phyloP scores from a whole-genome alignment of 2,113 vertebrate genomes.

The Holacanthus passer region DNA sequence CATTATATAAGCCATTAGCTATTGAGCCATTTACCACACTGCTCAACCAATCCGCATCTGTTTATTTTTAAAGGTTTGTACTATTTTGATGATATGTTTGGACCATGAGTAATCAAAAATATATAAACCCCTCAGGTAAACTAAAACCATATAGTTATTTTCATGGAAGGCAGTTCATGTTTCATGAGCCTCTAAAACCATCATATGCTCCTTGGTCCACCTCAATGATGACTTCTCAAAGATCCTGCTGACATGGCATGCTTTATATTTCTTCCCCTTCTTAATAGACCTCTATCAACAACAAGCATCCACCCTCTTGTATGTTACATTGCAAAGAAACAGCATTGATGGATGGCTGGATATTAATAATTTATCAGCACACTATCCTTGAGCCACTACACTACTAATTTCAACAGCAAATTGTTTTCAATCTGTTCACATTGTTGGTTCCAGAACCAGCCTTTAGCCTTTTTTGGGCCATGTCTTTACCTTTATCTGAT shows the following conservation, averaged over 20 bases:
- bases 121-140: not conserved
- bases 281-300: not conserved
- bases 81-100: not conserved
- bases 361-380: slow-evolving; percentile 1
- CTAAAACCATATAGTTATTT: not conserved
- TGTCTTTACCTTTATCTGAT: not conserved
- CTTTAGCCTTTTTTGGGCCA: not conserved
- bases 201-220: not conserved
- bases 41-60: not conserved
- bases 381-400: not conserved
- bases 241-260: not conserved
- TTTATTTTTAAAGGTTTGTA: not conserved
- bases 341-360: not conserved
- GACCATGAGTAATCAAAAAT: not conserved
- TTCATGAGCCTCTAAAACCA: not conserved
- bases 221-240: not conserved
- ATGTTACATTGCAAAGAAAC: not conserved
- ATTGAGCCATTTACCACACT: not conserved
- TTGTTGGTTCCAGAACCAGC: not conserved
- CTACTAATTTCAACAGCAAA: not conserved
- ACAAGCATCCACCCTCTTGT: not conserved
- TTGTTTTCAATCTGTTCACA: not conserved
- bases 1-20: not conserved
- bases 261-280: not conserved
- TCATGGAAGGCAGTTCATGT: not conserved